A percentile compares a stretch with the other conserved stretches of the same genome.
phyloP scores from a whole-genome alignment of 2,797 vertebrate genomes.

The Phalanger gymnotis region DNA sequence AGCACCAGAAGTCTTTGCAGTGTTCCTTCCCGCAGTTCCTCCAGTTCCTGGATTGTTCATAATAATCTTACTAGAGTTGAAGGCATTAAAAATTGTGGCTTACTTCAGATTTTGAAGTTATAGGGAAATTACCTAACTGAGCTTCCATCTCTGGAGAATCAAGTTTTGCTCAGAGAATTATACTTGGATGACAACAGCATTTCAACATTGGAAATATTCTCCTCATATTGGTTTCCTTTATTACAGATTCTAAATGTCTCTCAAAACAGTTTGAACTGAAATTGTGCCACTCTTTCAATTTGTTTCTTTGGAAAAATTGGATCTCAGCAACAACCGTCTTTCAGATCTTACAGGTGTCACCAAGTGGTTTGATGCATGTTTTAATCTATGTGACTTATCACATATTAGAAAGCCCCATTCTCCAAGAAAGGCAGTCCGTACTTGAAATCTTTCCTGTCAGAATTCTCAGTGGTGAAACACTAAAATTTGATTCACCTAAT shows the following conservation, averaged over 20 bases:
- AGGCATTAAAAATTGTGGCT: slow-evolving; percentile 90
- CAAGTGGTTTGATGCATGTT: slow-evolving; percentile 87
- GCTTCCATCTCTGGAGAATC: slow-evolving; percentile 91
- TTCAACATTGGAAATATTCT: slow-evolving; percentile 85
- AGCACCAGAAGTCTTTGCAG: slow-evolving; percentile 90
- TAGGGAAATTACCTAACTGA: slow-evolving; percentile 93
- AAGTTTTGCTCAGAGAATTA: slow-evolving; percentile 94
- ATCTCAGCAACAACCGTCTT: slow-evolving; percentile 92
- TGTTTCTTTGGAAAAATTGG: slow-evolving; percentile 89
- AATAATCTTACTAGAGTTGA: slow-evolving; percentile 92
- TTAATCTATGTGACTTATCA: slow-evolving; percentile 85
- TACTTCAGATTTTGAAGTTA: slow-evolving; percentile 92
- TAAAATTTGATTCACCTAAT: slow-evolving; percentile 70
- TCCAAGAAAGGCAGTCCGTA: slow-evolving; percentile 88
- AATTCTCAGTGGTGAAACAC: slow-evolving; percentile 83
- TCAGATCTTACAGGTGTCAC: slow-evolving; percentile 88
- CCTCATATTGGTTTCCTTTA: slow-evolving; percentile 92
- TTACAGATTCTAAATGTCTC: slow-evolving; percentile 87
- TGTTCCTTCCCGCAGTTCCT: no score
- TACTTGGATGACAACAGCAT: slow-evolving; percentile 94
- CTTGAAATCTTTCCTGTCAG: slow-evolving; percentile 86
- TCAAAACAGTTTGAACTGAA: slow-evolving; percentile 92
- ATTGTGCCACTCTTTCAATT: slow-evolving; percentile 88
- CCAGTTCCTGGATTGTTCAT: slow-evolving; percentile 93
- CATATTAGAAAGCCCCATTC: slow-evolving; percentile 91